Evolutionary conservation across 1,140 invertebrate genomes (phyloP).

Genomic region (Pissodes strobi): DNA sequence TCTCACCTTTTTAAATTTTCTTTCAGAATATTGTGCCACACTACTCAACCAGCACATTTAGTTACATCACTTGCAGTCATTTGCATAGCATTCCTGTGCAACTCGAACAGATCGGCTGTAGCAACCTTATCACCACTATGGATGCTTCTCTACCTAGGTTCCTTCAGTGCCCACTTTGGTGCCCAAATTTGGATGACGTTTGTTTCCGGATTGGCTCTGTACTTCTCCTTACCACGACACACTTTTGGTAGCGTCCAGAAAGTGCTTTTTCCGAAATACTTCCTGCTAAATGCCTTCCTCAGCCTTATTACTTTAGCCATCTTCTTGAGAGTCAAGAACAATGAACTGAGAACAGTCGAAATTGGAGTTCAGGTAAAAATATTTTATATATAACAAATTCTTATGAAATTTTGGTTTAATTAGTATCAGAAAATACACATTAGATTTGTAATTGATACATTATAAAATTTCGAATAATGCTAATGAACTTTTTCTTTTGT

Average conservation of each 20-base stretch:
- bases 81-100: constrained; percentile 63
- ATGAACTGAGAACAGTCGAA: constrained; percentile 35
- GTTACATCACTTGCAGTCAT: constrained; percentile 68
- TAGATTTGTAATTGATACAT: not conserved
- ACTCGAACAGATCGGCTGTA: constrained; percentile 58
- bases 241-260: constrained; percentile 82
- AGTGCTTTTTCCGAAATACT: constrained; percentile 84
- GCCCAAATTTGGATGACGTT: constrained; percentile 90
- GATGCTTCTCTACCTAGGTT: constrained; percentile 70
- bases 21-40: constrained; percentile 69
- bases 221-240: constrained; percentile 79
- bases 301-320: constrained; percentile 71
- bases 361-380: constrained; percentile 46
- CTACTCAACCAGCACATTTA: constrained; percentile 76
- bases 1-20: constrained; percentile 8
- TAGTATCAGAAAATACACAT: not conserved
- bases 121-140: constrained; percentile 55
- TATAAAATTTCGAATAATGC: no score
- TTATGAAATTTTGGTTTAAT: not conserved
- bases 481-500: constrained; percentile 52
- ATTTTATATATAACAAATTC: constrained; percentile 11
- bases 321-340: constrained; percentile 46
- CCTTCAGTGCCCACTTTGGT: constrained; percentile 78
- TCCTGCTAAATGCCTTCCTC: constrained; percentile 73
- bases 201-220: constrained; percentile 80